Base-by-base conservation (phyloP, 2,888 invertebrate genomes). In the Brachypterus glaber region DNA sequence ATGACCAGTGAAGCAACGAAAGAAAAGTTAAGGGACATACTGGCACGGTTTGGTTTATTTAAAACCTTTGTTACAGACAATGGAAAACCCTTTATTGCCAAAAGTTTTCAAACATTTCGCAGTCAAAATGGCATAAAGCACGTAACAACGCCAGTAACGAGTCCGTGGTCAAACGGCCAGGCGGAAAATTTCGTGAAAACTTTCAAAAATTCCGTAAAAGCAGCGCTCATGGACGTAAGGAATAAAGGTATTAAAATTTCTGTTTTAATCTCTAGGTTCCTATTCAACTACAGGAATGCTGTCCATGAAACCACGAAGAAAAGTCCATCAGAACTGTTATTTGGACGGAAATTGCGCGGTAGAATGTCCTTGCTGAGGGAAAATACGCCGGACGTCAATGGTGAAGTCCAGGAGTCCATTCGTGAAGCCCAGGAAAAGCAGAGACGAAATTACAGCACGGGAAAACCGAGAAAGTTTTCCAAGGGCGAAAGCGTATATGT, bases 291-390 rank as follows among this genome's bases (percentile, higher is more conserved):
- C 17, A 27, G 36, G 17, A 36, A 31, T 7, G 11, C 29, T 13
- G 18, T 24, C 21, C 42, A 45, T 34, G 15, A 24, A 13, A 31
- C 27, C 3, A 44, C 43, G 4, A 24, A 25, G n/a, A 34, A 40
- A 37, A 18, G 39, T 21, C 43, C 42, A 29, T 29, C 45, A 26
- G 32, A 40, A 35, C 21, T 40, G n/a, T 11, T 42, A 15, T 38
- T 37, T 37, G 37, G 39, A 17, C 24, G 24, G 15, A 21, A 24
- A 9, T 16, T 40, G 7, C 15, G 40, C 16, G 34, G 29, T 11
- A 34, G 37, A 16, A 29, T 40, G 17, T 17, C 24, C 16, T 26
- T 41, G 21, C 17, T 41, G 11, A n/a, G n/a, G 9, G 7, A 12
- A 39, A 13, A 27, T 4, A n/a, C 12, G 9, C 9, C 4, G 5